phyloP scores from a whole-genome alignment of 1,140 invertebrate genomes.

The Leptestheria dahalacensis region DNA sequence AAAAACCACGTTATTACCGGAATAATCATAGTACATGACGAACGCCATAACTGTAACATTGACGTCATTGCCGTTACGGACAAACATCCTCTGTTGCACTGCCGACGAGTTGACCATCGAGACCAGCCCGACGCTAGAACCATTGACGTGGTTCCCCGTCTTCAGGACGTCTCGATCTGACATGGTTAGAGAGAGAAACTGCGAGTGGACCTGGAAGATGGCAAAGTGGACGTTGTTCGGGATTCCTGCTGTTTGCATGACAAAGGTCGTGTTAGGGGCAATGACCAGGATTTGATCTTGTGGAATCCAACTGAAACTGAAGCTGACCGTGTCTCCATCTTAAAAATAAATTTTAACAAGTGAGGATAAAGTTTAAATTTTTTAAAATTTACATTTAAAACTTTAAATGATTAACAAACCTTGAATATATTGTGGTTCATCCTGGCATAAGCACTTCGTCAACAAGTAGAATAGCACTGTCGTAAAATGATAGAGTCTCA shows the following conservation, averaged over 20 bases:
- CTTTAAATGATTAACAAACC: too few species aligned
- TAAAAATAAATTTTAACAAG: neutral
- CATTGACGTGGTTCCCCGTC: constrained; percentile 29
- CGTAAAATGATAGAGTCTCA: too few species aligned
- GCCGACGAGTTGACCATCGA: constrained; percentile 4
- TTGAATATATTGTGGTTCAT: neutral
- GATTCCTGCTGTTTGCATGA: constrained; percentile 19
- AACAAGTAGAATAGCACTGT: too few species aligned
- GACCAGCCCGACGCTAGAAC: constrained; percentile 46
- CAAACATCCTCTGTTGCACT: constrained; percentile 23
- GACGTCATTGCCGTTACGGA: constrained; percentile 29
- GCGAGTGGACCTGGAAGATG: constrained; percentile 48
- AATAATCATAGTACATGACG: constrained; percentile 34
- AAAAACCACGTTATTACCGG: too few species aligned
- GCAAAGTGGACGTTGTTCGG: constrained; percentile 37
- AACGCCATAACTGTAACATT: constrained; percentile 33
- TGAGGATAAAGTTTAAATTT: neutral
- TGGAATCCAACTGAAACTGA: neutral
- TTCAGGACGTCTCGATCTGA: constrained; percentile 31
- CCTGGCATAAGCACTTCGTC: neutral
- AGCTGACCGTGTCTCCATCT: neutral
- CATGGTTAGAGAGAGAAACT: constrained; percentile 41
- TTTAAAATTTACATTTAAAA: too few species aligned
- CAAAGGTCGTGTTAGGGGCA: neutral
- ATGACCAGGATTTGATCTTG: neutral